Conservation (phyloP, 1,140 invertebrate genomes). For the Hyles vespertilio region DNA sequence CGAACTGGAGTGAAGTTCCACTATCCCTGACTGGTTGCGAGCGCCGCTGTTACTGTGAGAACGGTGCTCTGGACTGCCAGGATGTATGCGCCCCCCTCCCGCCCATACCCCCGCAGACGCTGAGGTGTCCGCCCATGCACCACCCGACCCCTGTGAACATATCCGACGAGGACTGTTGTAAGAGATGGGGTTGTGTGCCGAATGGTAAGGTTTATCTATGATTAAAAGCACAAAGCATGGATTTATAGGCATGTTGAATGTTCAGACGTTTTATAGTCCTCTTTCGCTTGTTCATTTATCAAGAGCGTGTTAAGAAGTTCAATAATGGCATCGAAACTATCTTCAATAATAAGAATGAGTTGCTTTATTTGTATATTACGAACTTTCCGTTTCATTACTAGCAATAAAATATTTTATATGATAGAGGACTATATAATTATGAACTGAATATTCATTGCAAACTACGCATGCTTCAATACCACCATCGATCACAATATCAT, state of each 20-base stretch:
- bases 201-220: slow-evolving; percentile 41
- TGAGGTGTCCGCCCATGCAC: slow-evolving; percentile 81
- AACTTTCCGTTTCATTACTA: too few relatives aligned
- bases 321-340: too few relatives aligned
- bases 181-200: slow-evolving; percentile 81
- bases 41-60: slow-evolving; percentile 89
- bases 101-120: slow-evolving; percentile 81
- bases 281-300: too few relatives aligned
- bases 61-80: slow-evolving; percentile 89
- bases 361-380: too few relatives aligned
- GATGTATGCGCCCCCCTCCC: slow-evolving; percentile 85
- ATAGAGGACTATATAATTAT: not conserved
- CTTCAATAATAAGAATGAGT: too few relatives aligned
- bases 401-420: too few relatives aligned
- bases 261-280: slow-evolving; percentile 7
- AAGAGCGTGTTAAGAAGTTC: too few relatives aligned
- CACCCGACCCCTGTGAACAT: slow-evolving; percentile 81
- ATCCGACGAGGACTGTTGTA: slow-evolving; percentile 87
- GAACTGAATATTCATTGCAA: not conserved
- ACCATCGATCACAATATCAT: slow-evolving; percentile 14
- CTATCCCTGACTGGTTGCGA: slow-evolving; percentile 84
- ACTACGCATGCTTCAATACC: slow-evolving; percentile 6
- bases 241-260: too few relatives aligned
- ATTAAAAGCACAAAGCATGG: not conserved
- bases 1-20: slow-evolving; percentile 84